Percentiles rank a stretch among this genome's conserved stretches.
These are phyloP conservation scores for Strix aluco DNA, from an alignment of 2,113 vertebrate species.

Conservation along the genomic window DNA sequence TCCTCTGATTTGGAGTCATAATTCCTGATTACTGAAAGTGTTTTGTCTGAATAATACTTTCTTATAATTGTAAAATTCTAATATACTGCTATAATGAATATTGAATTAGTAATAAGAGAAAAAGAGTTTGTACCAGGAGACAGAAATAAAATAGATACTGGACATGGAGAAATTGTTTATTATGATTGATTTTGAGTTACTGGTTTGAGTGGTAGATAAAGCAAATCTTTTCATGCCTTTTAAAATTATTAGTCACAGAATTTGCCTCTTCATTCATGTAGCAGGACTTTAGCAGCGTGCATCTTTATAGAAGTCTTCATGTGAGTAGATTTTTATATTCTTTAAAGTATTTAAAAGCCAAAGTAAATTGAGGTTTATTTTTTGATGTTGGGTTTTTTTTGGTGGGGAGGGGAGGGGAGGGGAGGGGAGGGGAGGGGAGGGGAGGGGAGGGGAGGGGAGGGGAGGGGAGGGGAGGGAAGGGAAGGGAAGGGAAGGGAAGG, in stretches of 20 bases:
- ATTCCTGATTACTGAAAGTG: background rate
- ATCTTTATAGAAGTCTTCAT: background rate
- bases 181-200: background rate
- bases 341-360: background rate
- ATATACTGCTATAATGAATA: background rate
- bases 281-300: background rate
- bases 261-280: background rate
- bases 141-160: background rate
- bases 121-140: background rate
- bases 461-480: no score
- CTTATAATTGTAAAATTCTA: background rate
- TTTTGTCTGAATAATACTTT: background rate
- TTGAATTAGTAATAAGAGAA: background rate
- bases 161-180: background rate
- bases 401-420: no score
- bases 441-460: no score
- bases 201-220: background rate
- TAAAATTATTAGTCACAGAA: background rate
- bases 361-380: background rate
- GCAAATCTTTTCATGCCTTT: background rate
- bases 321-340: background rate
- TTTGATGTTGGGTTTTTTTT: rapidly evolving
- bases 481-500: no score
- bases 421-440: no score
- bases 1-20: background rate